Percentiles rank a stretch among this genome's conserved stretches.
phyloP scores from a whole-genome alignment of 2,113 vertebrate genomes.

The Pristiophorus japonicus region DNA sequence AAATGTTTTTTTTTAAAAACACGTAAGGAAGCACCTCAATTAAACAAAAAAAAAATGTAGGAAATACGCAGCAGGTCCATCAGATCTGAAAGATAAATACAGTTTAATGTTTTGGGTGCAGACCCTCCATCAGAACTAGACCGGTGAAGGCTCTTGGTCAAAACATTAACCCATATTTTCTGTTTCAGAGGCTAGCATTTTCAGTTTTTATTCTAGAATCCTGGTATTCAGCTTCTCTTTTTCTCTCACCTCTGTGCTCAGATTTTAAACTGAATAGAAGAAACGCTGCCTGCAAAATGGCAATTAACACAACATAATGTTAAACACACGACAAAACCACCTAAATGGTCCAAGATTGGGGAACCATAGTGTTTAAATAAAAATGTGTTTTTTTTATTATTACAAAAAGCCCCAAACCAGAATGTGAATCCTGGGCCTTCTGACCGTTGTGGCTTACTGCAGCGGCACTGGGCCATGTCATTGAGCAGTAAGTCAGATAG shows the following conservation, averaged over 20 bases:
- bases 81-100: not conserved
- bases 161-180: not conserved
- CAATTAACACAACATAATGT: not conserved
- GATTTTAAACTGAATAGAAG: not conserved
- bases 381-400: too few species aligned
- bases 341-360: not conserved
- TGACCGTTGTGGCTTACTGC: not conserved
- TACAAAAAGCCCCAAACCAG: not conserved
- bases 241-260: not conserved
- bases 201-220: not conserved
- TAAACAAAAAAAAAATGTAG: not conserved
- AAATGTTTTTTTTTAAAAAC: too few species aligned
- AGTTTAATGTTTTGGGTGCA: too few species aligned
- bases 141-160: not conserved
- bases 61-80: not conserved
- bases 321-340: not conserved
- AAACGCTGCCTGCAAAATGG: not conserved
- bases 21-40: not conserved
- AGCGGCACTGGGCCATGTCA: not conserved
- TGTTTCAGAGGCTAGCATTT: not conserved
- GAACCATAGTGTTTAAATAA: too few species aligned
- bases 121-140: not conserved
- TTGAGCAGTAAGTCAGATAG: not conserved
- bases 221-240: not conserved
- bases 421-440: not conserved